Base-by-base conservation (phyloP, 1,140 invertebrate genomes). In the Calosoma granatense region DNA sequence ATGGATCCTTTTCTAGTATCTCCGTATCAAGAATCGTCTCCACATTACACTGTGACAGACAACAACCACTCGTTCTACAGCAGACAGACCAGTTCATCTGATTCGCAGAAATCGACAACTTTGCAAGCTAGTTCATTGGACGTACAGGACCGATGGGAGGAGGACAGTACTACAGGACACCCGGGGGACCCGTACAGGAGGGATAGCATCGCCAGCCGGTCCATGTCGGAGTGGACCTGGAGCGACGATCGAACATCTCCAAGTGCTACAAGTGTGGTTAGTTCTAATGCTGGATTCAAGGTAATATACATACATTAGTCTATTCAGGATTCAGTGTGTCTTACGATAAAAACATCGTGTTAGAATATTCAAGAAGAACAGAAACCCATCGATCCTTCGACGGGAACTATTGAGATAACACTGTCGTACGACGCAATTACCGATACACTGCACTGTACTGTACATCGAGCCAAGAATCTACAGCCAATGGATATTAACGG, bases 401-500 rank as follows among this genome's bases (percentile, higher is more conserved):
- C 81, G 22, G 84, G 83, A 0, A 82, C 78, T 53, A 71, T 93
- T 39, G 88, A 92, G 68, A 79, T 92, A 41, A 85, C 86, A 15
- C 68, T 93, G 30, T 78, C 82, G n/a, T 92, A 90, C 72, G 86
- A 91, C 61, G 82, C 84, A 57, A 72, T 76, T 11, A 83, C 81
- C 39, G 84, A 85, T 59, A 85, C 85, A 14, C 74, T 94, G 12
- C 86, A 91, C 61, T 90, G 89, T 65, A 86, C 84, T 0, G 79
- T 93, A 19, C 79, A 88, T 56, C 78, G 87, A 57, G 86, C 86
- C 0, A 74, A 83, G 52, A 82, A 84, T 61, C 72, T 96, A 11
- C 86, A 84, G 54, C 82, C 89, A 12, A 94, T 92, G 86, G 92
- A 96, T 68, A 87, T 87, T 60, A 86, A 90, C 62, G 91, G 91